Percentiles rank a stretch among this genome's conserved stretches.
phyloP scores from a whole-genome alignment of 1,140 invertebrate genomes.

The Bombus waltoni region DNA sequence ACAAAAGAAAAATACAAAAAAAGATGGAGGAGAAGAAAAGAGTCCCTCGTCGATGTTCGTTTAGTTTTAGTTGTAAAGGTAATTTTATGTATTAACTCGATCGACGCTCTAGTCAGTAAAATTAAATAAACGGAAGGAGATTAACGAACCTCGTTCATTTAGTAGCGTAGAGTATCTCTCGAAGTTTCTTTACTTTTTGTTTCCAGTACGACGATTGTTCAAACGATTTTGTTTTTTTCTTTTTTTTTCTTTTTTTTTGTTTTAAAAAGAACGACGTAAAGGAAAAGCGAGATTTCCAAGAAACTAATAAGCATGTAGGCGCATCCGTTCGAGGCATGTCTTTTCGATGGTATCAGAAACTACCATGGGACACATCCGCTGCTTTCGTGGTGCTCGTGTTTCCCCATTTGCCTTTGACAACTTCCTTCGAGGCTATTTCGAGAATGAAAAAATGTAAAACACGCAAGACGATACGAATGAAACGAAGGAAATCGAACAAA shows the following conservation, averaged over 20 bases:
- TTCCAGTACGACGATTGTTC: neutral
- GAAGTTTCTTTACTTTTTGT: slow-evolving; percentile 3
- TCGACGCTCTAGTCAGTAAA: slow-evolving; percentile 70
- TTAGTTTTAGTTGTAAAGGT: slow-evolving; percentile 67
- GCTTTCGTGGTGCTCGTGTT: slow-evolving; percentile 17
- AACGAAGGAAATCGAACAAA: neutral
- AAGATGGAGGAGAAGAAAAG: neutral
- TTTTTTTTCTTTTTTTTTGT: neutral
- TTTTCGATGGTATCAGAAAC: neutral
- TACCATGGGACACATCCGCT: neutral
- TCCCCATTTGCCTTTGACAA: slow-evolving; percentile 73
- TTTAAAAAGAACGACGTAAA: neutral
- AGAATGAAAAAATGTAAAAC: neutral
- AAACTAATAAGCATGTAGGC: neutral
- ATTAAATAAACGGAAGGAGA: slow-evolving; percentile 64
- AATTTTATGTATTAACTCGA: slow-evolving; percentile 65
- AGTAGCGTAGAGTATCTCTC: slow-evolving; percentile 34
- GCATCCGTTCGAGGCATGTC: neutral
- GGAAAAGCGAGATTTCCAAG: neutral
- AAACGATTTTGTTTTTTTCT: neutral
- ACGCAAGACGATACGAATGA: neutral
- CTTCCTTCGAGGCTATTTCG: slow-evolving; percentile 2
- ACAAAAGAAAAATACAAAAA: neutral
- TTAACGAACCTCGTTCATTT: slow-evolving; percentile 58
- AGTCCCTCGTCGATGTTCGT: slow-evolving; percentile 44